Base-by-base conservation (phyloP, 1,140 invertebrate genomes). In the Drosophila nasuta region DNA sequence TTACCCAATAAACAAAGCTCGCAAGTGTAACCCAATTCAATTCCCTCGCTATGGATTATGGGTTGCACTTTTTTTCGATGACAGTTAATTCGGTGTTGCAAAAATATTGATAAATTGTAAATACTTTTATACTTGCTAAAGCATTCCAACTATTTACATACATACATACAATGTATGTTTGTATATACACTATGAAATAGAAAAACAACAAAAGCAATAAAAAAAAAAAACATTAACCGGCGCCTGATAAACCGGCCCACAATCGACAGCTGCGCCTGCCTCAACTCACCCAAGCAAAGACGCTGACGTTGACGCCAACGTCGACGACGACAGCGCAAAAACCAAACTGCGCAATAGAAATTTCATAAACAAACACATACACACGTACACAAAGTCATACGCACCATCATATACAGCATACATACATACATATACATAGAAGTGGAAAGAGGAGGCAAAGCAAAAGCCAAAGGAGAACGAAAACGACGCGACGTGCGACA, bases 341-440 rank as follows among this genome's bases (percentile, higher is more conserved):
- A 75, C 74, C 69, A 79, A 88, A 88, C 85, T 88, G 85, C 85
- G 85, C 85, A 88, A 88, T 88, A 89, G 80, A 88, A 86, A 86
- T 79, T 86, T 86, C 71, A 86, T 86, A 86, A 85, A 86, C 82
- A 85, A 85, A 86, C 82, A 70, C 33, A n/a, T 43, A 72, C 11
- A 49, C 54, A 62, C 3, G 62, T 35, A 46, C 11, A 64, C 35
- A 56, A 28, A 41, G 11, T 52, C 2, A 49, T n/a, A 46, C 25
- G 38, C n/a, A 57, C 30, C 51, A 7, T 66, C 13, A 48, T 41
- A 41, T 57, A 48, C 45, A 63, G 56, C 63, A 76, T 35, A 33
- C 51, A 38, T 20, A 48, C 46, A 17, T 48, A 4, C 10, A 48
- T n/a, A n/a, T n/a, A n/a, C 17, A 79, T 68, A 64, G 58, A 65